Evolutionary conservation across 1,140 invertebrate species (phyloP).

Genomic region (Adoxophyes honmai): DNA sequence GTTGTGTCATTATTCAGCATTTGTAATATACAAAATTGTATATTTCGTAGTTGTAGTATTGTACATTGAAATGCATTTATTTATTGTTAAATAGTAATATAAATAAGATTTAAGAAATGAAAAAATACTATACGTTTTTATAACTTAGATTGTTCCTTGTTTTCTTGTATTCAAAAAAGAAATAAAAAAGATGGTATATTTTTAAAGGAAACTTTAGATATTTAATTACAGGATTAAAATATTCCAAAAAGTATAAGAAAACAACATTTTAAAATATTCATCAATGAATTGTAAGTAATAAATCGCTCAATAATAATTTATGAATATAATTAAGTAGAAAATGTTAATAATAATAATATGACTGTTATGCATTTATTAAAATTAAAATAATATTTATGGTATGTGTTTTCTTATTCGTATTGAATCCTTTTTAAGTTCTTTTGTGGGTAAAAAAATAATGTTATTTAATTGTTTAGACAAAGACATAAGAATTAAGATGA

Average conservation of each 20-base stretch:
- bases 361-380: conserved; percentile 64
- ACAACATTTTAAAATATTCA: no score
- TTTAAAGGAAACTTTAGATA: no score
- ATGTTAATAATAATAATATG: conserved; percentile 30
- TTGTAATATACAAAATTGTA: conserved; percentile 27
- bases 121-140: conserved; percentile 20
- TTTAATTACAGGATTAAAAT: no score
- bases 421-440: no score
- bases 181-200: no score
- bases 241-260: no score
- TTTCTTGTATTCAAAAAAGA: no score
- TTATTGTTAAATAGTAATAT: conserved; percentile 27
- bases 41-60: conserved; percentile 24
- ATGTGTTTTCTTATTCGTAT: no score
- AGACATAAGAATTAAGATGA: no score
- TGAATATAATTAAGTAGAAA: conserved; percentile 18
- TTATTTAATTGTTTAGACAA: no score
- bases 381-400: no score
- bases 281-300: neutral
- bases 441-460: no score
- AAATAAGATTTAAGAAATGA: conserved; percentile 32
- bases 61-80: conserved; percentile 36
- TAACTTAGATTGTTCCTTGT: conserved; percentile 16
- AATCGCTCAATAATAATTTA: conserved; percentile 15
- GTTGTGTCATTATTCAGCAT: conserved; percentile 5